phyloP scores from a whole-genome alignment of 2,797 vertebrate species.

The Hippocampus kuda region DNA sequence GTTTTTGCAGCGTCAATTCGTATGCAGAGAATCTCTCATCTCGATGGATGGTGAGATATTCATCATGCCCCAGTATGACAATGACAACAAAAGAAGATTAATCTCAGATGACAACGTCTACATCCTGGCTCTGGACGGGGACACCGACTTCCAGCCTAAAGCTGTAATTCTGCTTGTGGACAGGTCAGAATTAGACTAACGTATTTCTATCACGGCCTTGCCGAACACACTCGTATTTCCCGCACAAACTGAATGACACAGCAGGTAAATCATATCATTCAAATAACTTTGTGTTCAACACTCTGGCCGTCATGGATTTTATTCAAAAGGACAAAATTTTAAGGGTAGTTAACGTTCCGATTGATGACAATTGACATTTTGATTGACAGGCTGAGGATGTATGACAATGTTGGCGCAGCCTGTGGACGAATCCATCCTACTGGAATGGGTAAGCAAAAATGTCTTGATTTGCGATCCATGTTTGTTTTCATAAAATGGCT shows the following conservation, averaged over 20 bases:
- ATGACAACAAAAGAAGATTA: constrained; percentile 62
- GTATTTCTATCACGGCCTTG: background rate
- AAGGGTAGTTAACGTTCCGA: background rate
- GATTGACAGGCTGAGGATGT: constrained; percentile 61
- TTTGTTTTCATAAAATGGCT: no score
- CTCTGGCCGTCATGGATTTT: background rate
- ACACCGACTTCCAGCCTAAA: constrained; percentile 75
- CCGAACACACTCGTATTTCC: background rate
- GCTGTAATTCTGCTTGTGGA: constrained; percentile 72
- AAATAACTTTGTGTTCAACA: background rate
- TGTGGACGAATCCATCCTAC: constrained; percentile 79
- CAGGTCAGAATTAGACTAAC: constrained; percentile 40
- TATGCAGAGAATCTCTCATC: constrained; percentile 57
- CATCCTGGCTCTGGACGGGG: constrained; percentile 73
- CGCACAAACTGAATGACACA: background rate
- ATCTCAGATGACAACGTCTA: constrained; percentile 69
- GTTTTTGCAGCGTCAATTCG: constrained; percentile 46
- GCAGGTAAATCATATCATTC: background rate
- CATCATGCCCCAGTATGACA: constrained; percentile 51
- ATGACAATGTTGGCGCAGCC: constrained; percentile 71
- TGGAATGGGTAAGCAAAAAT: constrained; percentile 67
- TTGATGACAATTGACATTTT: constrained; percentile 6
- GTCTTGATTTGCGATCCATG: background rate
- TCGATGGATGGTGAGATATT: constrained; percentile 60
- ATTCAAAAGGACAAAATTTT: background rate